These are phyloP conservation scores for Bursaphelenchus okinawaensis DNA, from an alignment of 2,888 invertebrate genomes.

Conservation along the genomic window DNA sequence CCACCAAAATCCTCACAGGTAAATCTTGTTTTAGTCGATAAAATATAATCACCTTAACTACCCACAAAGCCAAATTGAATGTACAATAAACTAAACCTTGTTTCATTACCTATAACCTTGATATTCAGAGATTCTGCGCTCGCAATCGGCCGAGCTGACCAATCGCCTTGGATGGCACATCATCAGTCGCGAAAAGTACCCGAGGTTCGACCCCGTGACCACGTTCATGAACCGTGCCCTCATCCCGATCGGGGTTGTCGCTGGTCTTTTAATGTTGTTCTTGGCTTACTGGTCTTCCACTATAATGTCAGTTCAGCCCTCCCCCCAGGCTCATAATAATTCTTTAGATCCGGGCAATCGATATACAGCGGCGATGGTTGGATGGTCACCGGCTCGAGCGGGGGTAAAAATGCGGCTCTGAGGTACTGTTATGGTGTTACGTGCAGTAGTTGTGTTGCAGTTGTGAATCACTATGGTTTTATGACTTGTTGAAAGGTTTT, in stretches of 20 bases:
- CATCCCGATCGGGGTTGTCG: slow-evolving; percentile 51
- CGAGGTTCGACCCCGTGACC: slow-evolving; percentile 49
- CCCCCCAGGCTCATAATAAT: background rate
- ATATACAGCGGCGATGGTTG: slow-evolving; percentile 35
- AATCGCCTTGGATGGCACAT: slow-evolving; percentile 50
- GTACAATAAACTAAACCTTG: too few relatives aligned
- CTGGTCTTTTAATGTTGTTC: slow-evolving; percentile 53
- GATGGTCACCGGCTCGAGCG: slow-evolving; percentile 53
- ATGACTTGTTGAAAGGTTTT: too few relatives aligned
- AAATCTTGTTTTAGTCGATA: background rate
- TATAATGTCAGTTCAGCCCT: slow-evolving; percentile 30
- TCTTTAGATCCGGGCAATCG: slow-evolving; percentile 23
- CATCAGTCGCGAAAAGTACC: slow-evolving; percentile 46
- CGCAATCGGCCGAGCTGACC: slow-evolving; percentile 40
- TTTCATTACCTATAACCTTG: too few relatives aligned
- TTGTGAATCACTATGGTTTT: background rate
- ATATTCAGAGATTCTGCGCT: slow-evolving; percentile 37
- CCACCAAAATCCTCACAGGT: slow-evolving; percentile 45
- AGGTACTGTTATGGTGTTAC: slow-evolving; percentile 20
- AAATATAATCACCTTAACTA: too few relatives aligned
- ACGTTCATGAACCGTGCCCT: slow-evolving; percentile 55
- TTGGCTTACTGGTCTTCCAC: slow-evolving; percentile 52
- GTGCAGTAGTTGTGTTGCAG: background rate
- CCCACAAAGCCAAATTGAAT: too few relatives aligned
- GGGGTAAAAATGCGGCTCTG: slow-evolving; percentile 54